Percentiles rank a stretch among this genome's conserved stretches.
Evolutionary conservation across 1,140 invertebrate genomes (phyloP).

Genomic region (Pseudomyrmex dendroicus): DNA sequence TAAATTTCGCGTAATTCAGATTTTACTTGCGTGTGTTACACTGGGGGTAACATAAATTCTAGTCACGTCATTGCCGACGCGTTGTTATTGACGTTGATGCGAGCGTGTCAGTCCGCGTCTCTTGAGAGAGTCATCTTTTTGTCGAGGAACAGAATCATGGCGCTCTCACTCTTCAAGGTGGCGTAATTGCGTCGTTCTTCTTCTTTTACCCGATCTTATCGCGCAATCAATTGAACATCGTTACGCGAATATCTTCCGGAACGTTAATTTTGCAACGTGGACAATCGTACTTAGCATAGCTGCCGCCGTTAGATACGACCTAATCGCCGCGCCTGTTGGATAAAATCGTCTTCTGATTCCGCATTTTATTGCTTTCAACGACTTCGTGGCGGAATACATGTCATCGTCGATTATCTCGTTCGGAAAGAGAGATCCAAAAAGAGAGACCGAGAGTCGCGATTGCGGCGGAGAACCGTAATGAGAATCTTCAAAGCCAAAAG

Average conservation of each 20-base stretch:
- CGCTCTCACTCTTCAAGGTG: slow-evolving; percentile 32
- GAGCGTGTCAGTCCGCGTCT: slow-evolving; percentile 1
- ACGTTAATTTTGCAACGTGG: slow-evolving; percentile 17
- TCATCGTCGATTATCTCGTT: not conserved
- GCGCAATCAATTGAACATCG: too few species aligned
- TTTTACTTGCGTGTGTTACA: not conserved
- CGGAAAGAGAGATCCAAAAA: not conserved
- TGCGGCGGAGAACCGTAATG: not conserved
- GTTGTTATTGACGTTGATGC: slow-evolving; percentile 6
- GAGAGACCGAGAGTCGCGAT: not conserved
- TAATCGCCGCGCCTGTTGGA: slow-evolving; percentile 35
- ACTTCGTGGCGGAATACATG: slow-evolving; percentile 2
- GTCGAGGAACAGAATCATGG: slow-evolving; percentile 31
- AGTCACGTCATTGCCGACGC: not conserved
- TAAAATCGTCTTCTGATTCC: not conserved
- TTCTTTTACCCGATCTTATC: too few species aligned
- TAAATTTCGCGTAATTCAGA: not conserved
- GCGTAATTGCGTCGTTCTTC: slow-evolving; percentile 7
- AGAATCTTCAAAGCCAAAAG: not conserved
- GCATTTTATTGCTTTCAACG: not conserved
- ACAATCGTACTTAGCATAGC: slow-evolving; percentile 36
- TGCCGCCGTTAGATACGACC: not conserved
- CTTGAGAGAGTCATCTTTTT: not conserved
- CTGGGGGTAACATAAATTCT: not conserved
- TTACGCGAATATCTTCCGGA: not conserved